These are phyloP conservation scores for Potorous gilbertii DNA, from an alignment of 2,797 vertebrate species.

Conservation along the genomic window DNA sequence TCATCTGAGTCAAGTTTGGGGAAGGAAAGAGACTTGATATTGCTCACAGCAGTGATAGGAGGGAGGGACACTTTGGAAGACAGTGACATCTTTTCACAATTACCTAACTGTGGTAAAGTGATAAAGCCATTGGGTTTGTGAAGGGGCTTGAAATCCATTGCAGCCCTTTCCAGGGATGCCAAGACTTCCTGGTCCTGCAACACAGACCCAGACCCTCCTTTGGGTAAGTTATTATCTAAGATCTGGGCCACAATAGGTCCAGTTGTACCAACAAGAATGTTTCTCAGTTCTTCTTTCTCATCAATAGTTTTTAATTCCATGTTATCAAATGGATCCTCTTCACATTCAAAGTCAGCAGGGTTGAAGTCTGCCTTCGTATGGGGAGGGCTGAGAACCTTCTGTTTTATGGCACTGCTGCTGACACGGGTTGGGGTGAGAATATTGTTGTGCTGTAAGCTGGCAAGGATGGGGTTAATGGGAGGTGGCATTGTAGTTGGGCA, in stretches of 20 bases:
- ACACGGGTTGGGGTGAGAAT: constrained; percentile 96
- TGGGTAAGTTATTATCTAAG: constrained; percentile 82
- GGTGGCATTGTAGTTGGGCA: constrained; percentile 88
- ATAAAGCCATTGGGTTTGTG: constrained; percentile 97
- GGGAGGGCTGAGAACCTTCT: constrained; percentile 87
- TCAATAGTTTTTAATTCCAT: constrained; percentile 97
- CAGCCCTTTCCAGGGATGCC: constrained; percentile 83
- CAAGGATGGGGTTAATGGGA: constrained; percentile 94
- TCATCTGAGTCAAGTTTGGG: constrained; percentile 95
- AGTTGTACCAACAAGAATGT: constrained; percentile 91
- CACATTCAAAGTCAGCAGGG: constrained; percentile 97
- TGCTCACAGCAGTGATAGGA: constrained; percentile 89
- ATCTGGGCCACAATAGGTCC: constrained; percentile 85
- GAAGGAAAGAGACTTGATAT: constrained; percentile 97
- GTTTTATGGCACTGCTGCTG: constrained; percentile 87
- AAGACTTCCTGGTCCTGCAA: constrained; percentile 85
- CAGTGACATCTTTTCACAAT: constrained; percentile 88
- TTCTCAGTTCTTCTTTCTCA: constrained; percentile 95
- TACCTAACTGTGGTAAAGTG: constrained; percentile 91
- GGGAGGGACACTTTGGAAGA: constrained; percentile 90
- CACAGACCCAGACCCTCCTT: constrained; percentile 78
- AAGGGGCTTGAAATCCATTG: constrained; percentile 86
- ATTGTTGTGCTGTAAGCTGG: constrained; percentile 93
- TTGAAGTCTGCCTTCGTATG: constrained; percentile 90
- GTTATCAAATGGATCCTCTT: constrained; percentile 98